Base-by-base conservation (phyloP, 2,113 vertebrate genomes). In the Nycticorax nycticorax region DNA sequence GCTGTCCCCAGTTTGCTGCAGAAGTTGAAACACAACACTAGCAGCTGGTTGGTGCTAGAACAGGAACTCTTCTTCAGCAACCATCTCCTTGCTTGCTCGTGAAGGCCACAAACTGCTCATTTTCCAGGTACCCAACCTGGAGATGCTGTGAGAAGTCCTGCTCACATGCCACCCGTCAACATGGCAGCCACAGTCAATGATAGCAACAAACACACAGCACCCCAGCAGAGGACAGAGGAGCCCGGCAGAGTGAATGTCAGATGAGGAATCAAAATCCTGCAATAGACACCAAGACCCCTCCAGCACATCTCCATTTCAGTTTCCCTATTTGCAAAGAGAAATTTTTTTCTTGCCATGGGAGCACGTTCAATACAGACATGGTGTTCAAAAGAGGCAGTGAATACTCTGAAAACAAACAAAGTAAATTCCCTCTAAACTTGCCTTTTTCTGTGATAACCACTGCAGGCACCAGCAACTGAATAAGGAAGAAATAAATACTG, bases 221-320 rank as follows among this genome's bases (percentile, higher is more conserved):
- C 18, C 16, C 16, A 33, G 91, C 63, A 73, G 37, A 59, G 80
- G 50, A 81, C 26, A 60, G 50, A 73, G 52, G 9, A 3, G 27
- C 33, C 72, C 8, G n/a, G 52, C 23, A 83, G 35, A 80, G 19
- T 1, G 6, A 50, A 71, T 2, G 1, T 17, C 60, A 63, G 15
- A 28, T 5, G 1, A 45, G 18, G 18, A 45, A 72, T 35, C 33
- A 62, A 60, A 89, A 52, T 15, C 39, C 50, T 47, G 28, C 37
- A 50, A 24, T 3, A 22, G 55, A 45, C 10, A 66, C n/a, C 0
- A 0, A 55, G 43, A 64, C 14, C 28, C 6, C 26, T 52, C 39
- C 35, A 21, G 55, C 69, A 55, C 32, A 50, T 26, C 77, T 37
- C 62, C 57, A 22, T 14, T 68, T 22, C 87, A 41, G 16, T 14